Evolutionary conservation across 2,113 vertebrate genomes (phyloP), one percentile per base, ranked within the genome.

Genomic region (Equus przewalskii): DNA sequence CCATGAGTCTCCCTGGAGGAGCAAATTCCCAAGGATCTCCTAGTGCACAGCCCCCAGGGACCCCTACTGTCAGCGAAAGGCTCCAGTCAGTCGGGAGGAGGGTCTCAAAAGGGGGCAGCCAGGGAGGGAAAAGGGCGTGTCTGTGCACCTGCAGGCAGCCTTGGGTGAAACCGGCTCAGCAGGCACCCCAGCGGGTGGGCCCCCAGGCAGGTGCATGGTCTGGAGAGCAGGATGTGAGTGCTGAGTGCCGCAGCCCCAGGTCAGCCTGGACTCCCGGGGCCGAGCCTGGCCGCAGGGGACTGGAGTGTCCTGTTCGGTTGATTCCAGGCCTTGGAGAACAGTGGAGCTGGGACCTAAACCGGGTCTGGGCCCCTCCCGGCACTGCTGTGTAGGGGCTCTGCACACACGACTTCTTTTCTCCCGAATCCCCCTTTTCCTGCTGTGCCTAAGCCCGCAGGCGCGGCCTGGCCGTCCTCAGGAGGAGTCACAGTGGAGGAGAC

Each of bases 401-500:
- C 6, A 10, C 44, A 30, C 26, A 2, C 2, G 36, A 54, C 22
- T 13, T 44, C 69, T 44, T 44, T 8, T 14, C 41, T 15, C 24
- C 51, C 13, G 18, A 44, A 15, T 44, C 36, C 51, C 36, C 1
- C 0, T 24, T 70, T 44, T 56, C 14, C 3, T 7, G 41, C 36
- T 44, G 26, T 44, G 67, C n/a, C n/a, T 22, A 16, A 33, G 51
- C 1, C 7, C 24, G n/a, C 1, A 0, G 67, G 36, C 67, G 58
- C 13, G 67, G 67, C 67, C 22, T 11, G 15, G 10, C 51, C 54
- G 1, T 3, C 51, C 84, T 18, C 67, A 9, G 51, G 14, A 56
- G 22, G 22, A 33, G 15, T 8, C 51, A 33, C 3, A 4, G 51
- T 1, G 9, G 3, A 12, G 0, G 49, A 22, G 11, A 21, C 33